Conservation (phyloP, 2,888 invertebrate species). For the Desoria tigrina region DNA sequence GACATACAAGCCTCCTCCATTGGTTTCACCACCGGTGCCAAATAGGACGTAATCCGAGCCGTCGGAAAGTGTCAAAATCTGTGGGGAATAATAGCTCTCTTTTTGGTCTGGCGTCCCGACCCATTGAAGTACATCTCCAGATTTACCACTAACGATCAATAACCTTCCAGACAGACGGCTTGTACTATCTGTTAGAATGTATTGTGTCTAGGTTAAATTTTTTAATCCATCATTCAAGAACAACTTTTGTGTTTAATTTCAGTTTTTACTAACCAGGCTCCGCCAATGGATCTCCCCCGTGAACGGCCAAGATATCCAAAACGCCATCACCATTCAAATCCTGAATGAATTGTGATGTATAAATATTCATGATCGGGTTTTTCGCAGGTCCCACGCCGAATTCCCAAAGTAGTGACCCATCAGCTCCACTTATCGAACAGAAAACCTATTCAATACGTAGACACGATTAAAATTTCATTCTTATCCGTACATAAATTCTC, state of each 20-base stretch:
- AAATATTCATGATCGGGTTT: slow-evolving; percentile 62
- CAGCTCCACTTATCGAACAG: slow-evolving; percentile 67
- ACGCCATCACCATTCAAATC: slow-evolving; percentile 72
- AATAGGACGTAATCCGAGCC: slow-evolving; percentile 67
- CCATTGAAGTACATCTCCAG: slow-evolving; percentile 66
- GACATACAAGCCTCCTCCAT: slow-evolving; percentile 70
- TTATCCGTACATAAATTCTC: neutral
- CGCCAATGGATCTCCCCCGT: slow-evolving; percentile 62
- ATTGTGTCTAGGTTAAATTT: too few relatives aligned
- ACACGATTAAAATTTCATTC: neutral
- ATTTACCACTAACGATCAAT: slow-evolving; percentile 70
- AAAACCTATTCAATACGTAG: slow-evolving; percentile 55
- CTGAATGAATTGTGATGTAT: slow-evolving; percentile 69
- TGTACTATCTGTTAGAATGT: slow-evolving; percentile 56
- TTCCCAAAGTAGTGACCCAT: slow-evolving; percentile 70
- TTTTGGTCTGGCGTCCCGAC: slow-evolving; percentile 64
- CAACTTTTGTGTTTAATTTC: neutral
- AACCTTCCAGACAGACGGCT: slow-evolving; percentile 65
- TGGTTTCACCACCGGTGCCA: slow-evolving; percentile 73
- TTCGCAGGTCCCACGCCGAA: slow-evolving; percentile 58
- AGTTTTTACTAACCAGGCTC: slow-evolving; percentile 56
- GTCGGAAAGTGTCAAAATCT: slow-evolving; percentile 64
- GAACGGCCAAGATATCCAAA: slow-evolving; percentile 70
- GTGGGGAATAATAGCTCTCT: slow-evolving; percentile 74
- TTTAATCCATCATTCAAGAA: neutral